These are phyloP conservation scores for Crax fasciolata DNA, from an alignment of 2,797 vertebrate genomes.

Conservation along the genomic window DNA sequence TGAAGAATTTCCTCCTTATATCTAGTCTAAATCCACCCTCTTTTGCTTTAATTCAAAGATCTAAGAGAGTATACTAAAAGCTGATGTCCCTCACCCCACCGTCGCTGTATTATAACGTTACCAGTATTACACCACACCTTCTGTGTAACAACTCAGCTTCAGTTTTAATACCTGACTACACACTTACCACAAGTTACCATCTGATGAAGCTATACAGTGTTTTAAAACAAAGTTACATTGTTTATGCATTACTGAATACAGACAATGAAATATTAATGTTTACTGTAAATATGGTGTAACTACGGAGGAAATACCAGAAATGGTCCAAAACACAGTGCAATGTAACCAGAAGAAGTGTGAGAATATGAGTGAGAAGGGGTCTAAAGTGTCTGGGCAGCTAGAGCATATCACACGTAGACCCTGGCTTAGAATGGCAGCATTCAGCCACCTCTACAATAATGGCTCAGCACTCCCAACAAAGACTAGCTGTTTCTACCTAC, in stretches of 20 bases:
- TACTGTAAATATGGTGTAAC: not conserved
- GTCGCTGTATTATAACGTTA: not conserved
- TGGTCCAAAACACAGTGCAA: not conserved
- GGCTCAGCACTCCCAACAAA: not conserved
- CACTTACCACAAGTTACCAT: not conserved
- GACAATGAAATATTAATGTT: not conserved
- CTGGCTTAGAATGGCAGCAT: not conserved
- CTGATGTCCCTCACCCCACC: not conserved
- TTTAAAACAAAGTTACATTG: not conserved
- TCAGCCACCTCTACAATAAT: not conserved
- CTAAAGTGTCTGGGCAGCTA: not conserved
- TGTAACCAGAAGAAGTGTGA: not conserved
- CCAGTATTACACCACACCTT: not conserved
- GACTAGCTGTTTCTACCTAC: not conserved
- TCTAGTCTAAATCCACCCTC: too few species aligned
- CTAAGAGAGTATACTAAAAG: not conserved
- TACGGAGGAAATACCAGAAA: not conserved
- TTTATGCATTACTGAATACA: not conserved
- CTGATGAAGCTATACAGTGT: not conserved
- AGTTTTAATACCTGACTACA: not conserved
- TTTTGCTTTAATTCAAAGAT: not conserved
- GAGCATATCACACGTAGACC: not conserved
- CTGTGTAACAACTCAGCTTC: not conserved
- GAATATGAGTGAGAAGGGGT: not conserved
- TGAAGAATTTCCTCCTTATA: too few species aligned